Evolutionary conservation across 2,797 vertebrate species (phyloP).

Genomic region (Atherinosoma microstoma): DNA sequence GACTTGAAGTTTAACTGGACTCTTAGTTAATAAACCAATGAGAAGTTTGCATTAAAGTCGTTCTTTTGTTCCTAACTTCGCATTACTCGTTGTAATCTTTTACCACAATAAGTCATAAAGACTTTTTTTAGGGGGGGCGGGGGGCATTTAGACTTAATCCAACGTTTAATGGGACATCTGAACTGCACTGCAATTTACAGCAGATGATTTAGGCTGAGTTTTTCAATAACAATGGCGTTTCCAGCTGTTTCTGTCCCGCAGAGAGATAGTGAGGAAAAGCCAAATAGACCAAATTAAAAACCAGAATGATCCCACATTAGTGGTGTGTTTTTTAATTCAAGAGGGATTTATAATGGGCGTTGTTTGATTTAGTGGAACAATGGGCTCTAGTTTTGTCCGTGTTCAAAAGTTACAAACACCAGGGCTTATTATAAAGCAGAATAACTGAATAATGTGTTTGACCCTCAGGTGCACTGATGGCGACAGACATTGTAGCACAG

Average conservation of each 20-base stretch:
- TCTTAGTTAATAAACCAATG: not conserved
- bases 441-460: slow-evolving; percentile 2
- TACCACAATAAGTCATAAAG: no score
- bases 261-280: no score
- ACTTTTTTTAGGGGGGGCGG: no score
- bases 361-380: not conserved
- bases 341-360: not conserved
- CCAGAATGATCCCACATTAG: no score
- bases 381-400: not conserved
- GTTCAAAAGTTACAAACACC: no score
- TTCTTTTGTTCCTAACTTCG: not conserved
- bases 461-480: slow-evolving; percentile 83
- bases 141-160: not conserved
- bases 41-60: not conserved
- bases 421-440: not conserved
- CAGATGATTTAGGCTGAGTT: no score
- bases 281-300: no score
- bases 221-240: no score
- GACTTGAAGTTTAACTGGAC: not conserved
- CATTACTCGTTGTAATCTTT: no score
- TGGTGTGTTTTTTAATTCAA: not conserved
- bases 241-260: no score
- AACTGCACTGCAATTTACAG: not conserved
- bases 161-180: not conserved
- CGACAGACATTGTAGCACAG: slow-evolving; percentile 91